A percentile compares a stretch with the other conserved stretches of the same genome.
Evolutionary conservation across 2,888 invertebrate genomes (phyloP).

Genomic region (Galerucella nymphaeae): DNA sequence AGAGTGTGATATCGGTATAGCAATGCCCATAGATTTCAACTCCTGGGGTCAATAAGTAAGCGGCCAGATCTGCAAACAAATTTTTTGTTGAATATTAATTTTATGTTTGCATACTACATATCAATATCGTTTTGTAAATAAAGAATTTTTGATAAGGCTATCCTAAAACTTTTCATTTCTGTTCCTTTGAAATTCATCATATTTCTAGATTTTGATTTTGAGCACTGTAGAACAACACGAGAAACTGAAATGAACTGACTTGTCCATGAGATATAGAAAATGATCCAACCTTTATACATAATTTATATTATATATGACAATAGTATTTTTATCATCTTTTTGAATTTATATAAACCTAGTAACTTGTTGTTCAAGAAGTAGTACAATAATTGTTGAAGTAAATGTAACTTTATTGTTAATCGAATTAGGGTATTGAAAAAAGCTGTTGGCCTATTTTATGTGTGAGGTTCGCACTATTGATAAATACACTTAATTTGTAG

Average conservation of each 20-base stretch:
- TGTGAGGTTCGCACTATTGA: conserved; percentile 52
- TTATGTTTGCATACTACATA: not conserved
- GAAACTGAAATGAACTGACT: conserved; percentile 35
- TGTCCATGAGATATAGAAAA: conserved; percentile 54
- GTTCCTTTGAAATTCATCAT: not conserved
- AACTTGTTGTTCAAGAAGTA: conserved; percentile 60
- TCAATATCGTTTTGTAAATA: not conserved
- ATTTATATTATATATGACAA: conserved; percentile 61
- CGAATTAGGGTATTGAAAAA: conserved; percentile 47
- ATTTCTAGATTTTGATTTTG: conserved; percentile 14
- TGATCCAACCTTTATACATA: conserved; percentile 50
- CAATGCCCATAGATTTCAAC: too few species aligned
- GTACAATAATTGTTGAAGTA: conserved; percentile 59
- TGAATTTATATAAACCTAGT: conserved; percentile 58
- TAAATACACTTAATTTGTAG: conserved; percentile 52
- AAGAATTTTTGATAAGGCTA: not conserved
- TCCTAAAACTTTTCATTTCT: not conserved
- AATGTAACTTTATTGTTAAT: conserved; percentile 55
- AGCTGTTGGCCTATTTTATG: conserved; percentile 51
- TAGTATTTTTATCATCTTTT: conserved; percentile 64
- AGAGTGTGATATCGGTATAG: too few species aligned
- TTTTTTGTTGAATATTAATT: too few species aligned
- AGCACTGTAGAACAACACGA: conserved; percentile 22
- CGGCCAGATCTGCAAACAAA: too few species aligned
- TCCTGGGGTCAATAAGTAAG: too few species aligned